Base-by-base conservation (phyloP, 2,113 vertebrate species). In the Amblyornis subalaris region DNA sequence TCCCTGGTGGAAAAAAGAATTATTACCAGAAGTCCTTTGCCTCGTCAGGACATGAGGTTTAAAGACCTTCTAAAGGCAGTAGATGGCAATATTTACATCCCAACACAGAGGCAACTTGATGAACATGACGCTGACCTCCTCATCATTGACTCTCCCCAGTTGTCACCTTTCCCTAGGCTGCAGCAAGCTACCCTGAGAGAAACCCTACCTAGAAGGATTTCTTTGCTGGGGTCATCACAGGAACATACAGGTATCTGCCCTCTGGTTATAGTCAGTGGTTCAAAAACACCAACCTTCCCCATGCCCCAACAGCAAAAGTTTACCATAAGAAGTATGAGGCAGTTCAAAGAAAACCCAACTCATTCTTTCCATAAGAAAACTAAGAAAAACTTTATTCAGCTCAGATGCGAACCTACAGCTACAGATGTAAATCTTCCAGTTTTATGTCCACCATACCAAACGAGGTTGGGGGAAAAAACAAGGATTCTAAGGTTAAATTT, bases 301-400 rank as follows among this genome's bases (percentile, higher is more conserved):
- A 94, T 82, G 4, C 93, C 98, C 54, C 97, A 97, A 45, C 85
- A 98, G 35, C 97, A 98, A 71, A 95, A 69, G 3, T 91, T 98
- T 62, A 96, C 94, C 14, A 36, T 98, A 33, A 98, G 97, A 96
- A 98, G 96, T 81, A 90, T 97, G 31, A 96, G 93, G 65, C 96
- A 98, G 55, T 91, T 98, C 88, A 98, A 97, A 87, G 97, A 98
- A 83, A 98, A 97, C 78, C 92, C 97, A 62, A 94, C 77, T 61
- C 28, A 85, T 83, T 65, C 94, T 90, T 81, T 87, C 72, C 96
- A 82, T 22, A 94, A 16, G 50, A 97, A 96, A 69, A 82, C 40
- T n/a, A 98, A 97, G 74, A 98, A 97, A 96, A 98, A 98, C 91
- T 95, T 97, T 10, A 88, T 97, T 78, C 98, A 98, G 76, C 66